Conservation (phyloP, 2,888 invertebrate species). For the Amiota communis region DNA sequence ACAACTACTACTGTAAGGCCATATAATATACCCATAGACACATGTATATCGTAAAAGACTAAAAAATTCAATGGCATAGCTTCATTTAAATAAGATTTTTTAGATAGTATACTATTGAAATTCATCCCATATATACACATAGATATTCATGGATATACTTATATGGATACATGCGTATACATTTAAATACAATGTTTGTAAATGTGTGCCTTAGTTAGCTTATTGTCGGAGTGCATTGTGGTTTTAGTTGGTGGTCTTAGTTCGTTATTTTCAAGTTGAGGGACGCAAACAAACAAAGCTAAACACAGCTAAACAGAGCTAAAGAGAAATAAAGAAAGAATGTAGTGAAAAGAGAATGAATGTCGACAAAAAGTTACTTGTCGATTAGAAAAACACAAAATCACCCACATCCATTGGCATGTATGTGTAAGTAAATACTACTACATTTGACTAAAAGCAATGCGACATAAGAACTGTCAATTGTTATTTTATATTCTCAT, state of each 20-base stretch:
- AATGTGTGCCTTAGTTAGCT: not conserved
- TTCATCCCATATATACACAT: conserved; percentile 6
- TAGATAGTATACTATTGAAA: not conserved
- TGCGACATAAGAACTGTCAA: conserved; percentile 18
- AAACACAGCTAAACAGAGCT: no score
- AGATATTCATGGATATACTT: not conserved
- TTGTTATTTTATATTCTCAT: conserved; percentile 18
- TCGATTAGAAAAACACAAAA: no score
- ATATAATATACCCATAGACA: not conserved
- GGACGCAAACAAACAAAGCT: not conserved
- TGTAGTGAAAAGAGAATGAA: no score
- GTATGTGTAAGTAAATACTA: no score
- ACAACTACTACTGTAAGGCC: not conserved
- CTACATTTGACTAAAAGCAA: no score
- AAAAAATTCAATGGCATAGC: not conserved
- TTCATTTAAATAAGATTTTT: conserved; percentile 6
- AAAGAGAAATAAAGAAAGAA: no score
- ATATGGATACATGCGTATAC: not conserved
- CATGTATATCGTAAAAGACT: not conserved
- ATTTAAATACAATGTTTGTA: not conserved
- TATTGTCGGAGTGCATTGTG: not conserved
- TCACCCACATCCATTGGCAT: no score
- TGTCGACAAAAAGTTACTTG: no score
- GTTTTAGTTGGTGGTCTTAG: not conserved
- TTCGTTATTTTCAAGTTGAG: conserved; percentile 18